Conservation (phyloP, 2,888 invertebrate genomes). For the Bugula neritina region DNA sequence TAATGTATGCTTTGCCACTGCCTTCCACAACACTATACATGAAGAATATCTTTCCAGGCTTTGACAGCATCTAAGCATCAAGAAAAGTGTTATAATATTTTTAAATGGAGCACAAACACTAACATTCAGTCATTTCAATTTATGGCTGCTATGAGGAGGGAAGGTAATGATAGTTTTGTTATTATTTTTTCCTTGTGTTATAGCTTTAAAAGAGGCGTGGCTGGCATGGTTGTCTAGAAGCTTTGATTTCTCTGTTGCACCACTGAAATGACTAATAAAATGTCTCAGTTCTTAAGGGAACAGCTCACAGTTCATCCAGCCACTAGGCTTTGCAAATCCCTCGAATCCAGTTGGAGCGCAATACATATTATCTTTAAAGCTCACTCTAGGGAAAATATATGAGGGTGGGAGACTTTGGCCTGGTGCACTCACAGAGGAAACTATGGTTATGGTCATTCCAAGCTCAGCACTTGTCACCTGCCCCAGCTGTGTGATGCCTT, state of each 20-base stretch:
- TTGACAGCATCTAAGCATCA: not conserved
- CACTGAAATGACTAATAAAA: constrained; percentile 27
- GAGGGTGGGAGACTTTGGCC: constrained; percentile 40
- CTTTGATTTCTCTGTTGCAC: constrained; percentile 31
- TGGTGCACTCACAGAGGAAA: not conserved
- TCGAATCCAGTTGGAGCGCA: constrained; percentile 27
- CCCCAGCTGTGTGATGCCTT: not conserved
- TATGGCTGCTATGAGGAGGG: constrained; percentile 10
- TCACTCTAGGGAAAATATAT: constrained; percentile 55
- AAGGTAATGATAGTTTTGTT: not conserved
- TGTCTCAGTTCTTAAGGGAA: constrained; percentile 28
- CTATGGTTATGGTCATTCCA: not conserved
- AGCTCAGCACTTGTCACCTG: not conserved
- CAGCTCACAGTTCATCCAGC: constrained; percentile 29
- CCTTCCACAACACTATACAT: not conserved
- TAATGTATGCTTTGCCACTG: not conserved
- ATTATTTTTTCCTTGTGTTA: constrained; percentile 22
- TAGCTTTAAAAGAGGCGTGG: constrained; percentile 35
- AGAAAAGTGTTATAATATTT: not conserved
- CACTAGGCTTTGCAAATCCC: constrained; percentile 32
- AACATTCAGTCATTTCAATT: not conserved
- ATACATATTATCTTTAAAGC: constrained; percentile 34
- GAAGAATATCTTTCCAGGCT: not conserved
- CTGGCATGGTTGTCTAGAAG: constrained; percentile 38
- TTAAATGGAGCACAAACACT: not conserved